phyloP scores from a whole-genome alignment of 2,797 vertebrate genomes.

The Sebastes vulpes region DNA sequence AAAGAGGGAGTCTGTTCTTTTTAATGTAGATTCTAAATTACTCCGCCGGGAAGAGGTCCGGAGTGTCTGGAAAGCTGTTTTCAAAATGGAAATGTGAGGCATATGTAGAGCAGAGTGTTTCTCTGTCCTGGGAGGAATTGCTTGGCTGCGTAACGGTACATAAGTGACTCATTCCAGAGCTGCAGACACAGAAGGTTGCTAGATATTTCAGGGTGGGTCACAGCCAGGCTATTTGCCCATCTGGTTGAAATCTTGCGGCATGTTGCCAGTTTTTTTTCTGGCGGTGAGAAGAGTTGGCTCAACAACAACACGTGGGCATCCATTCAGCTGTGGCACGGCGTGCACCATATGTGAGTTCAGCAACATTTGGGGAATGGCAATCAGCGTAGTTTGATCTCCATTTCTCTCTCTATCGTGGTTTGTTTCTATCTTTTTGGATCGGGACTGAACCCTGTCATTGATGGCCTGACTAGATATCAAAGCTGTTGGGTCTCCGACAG shows the following conservation, averaged over 20 bases:
- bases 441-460: slow-evolving; percentile 39
- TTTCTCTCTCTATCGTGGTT: slow-evolving; percentile 2
- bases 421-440: slow-evolving; percentile 40
- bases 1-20: slow-evolving; percentile 44
- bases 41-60: slow-evolving; percentile 67
- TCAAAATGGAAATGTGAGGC: slow-evolving; percentile 59
- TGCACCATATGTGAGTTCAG: slow-evolving; percentile 54
- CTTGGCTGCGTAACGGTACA: slow-evolving; percentile 5
- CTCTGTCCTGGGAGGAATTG: slow-evolving; percentile 42
- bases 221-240: slow-evolving; percentile 41
- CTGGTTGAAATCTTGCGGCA: slow-evolving; percentile 62
- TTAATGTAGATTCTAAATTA: slow-evolving; percentile 44
- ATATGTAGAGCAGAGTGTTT: slow-evolving; percentile 51
- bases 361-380: slow-evolving; percentile 37
- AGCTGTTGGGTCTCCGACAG: slow-evolving; percentile 57
- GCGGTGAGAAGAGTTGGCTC: slow-evolving; percentile 31
- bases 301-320: slow-evolving; percentile 41
- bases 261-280: slow-evolving; percentile 48
- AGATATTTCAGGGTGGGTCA: slow-evolving; percentile 46
- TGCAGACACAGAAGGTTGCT: slow-evolving; percentile 10
- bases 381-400: slow-evolving; percentile 7
- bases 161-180: slow-evolving; percentile 29
- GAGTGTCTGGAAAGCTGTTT: slow-evolving; percentile 70
- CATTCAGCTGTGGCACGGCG: slow-evolving; percentile 46
- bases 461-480: slow-evolving; percentile 59